Evolutionary conservation across 1,140 invertebrate genomes (phyloP), one percentile per base, ranked within the genome.

Genomic region (Listronotus bonariensis): DNA sequence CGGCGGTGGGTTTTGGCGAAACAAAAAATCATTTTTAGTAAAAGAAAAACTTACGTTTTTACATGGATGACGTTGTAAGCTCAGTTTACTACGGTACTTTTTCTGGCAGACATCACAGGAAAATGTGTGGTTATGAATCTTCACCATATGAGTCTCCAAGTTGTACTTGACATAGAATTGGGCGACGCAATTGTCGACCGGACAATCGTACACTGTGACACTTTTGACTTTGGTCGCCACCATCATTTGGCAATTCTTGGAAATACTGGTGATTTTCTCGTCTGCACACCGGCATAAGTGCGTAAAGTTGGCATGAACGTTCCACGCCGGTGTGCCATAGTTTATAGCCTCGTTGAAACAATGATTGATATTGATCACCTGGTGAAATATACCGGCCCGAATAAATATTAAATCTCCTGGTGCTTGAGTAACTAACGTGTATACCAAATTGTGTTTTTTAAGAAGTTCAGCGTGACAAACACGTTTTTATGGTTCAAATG

Each of bases 261-360:
- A 43, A n/a, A 43, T 43, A 14, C 11, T n/a, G n/a, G 41, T 43
- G 8, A 43, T 43, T 43, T 43, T 43, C 14, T 49, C 46, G 1
- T 49, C n/a, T 18, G 46, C 6, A 31, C 46, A 49, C 18, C 46
- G 15, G n/a, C 46, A 49, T n/a, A 49, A 49, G 18, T 49, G 46
- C 7, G 46, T 49, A 8, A 49, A 26, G n/a, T 49, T n/a, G 46
- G 46, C 26, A n/a, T 49, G 46, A 1, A 49, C 6, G n/a, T 49
- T 49, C 46, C 46, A 49, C 11, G 41, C 41, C 10, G 46, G 46
- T n/a, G 46, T 49, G 7, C 46, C 46, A 49, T 49, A 49, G 18
- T 49, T 49, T 11, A 49, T 49, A 11, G 46, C 46, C 46, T 45
- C 42, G n/a, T 45, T 45, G 14, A 45, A 45, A 14, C 42, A 45